These are phyloP conservation scores for Misgurnus anguillicaudatus DNA, from an alignment of 2,113 vertebrate genomes.

Conservation along the genomic window DNA sequence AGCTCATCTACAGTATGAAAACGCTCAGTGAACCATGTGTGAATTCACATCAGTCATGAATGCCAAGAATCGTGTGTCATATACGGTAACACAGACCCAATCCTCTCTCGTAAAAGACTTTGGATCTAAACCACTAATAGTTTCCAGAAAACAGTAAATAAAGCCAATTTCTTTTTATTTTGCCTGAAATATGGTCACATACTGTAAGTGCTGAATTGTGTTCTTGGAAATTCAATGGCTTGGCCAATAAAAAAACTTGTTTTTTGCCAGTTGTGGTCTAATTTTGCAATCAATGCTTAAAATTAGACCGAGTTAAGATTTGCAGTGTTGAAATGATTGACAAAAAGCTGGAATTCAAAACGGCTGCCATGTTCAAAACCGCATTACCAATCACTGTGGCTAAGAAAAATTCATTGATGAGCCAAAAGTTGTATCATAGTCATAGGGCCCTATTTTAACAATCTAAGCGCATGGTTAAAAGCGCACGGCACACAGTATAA, in stretches of 20 bases:
- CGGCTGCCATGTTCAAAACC: background rate
- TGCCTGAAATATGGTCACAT: background rate
- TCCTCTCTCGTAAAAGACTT: conserved; percentile 14
- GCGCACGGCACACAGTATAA: no score
- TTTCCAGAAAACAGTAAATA: conserved; percentile 3
- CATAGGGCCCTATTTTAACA: no score
- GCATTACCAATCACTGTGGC: background rate
- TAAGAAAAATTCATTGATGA: background rate
- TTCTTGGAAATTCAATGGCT: conserved; percentile 14
- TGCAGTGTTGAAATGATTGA: conserved; percentile 10
- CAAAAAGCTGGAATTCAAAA: background rate
- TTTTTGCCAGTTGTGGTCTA: background rate
- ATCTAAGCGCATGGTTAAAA: no score
- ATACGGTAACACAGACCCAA: conserved; percentile 24
- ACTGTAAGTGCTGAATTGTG: background rate
- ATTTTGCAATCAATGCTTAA: background rate
- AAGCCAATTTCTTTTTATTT: conserved; percentile 19
- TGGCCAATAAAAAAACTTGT: background rate
- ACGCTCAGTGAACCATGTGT: conserved; percentile 37
- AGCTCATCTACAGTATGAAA: conserved; percentile 29
- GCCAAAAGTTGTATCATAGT: background rate
- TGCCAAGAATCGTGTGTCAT: conserved; percentile 16
- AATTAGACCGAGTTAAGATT: background rate
- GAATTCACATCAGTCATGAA: conserved; percentile 33
- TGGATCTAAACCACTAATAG: conserved; percentile 15